These are phyloP conservation scores for Sarcophaga caerulescens DNA, from an alignment of 2,888 invertebrate genomes.

Conservation along the genomic window DNA sequence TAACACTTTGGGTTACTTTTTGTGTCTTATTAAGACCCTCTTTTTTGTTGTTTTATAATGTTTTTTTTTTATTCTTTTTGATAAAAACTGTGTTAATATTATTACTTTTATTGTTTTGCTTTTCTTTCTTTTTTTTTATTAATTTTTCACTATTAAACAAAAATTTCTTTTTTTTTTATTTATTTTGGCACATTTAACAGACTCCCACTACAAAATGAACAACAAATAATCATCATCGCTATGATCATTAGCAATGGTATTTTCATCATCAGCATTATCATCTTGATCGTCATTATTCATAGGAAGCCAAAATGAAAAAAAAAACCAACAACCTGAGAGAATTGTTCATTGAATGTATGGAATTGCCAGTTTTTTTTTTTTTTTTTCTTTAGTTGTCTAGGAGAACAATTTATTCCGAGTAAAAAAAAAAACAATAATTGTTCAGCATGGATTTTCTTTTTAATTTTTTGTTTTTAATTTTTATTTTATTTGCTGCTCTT, in stretches of 20 bases:
- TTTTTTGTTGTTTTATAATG: constrained; percentile 35
- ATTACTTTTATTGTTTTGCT: constrained; percentile 8
- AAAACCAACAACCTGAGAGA: constrained; percentile 55
- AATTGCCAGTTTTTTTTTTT: too few relatives aligned
- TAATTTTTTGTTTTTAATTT: background rate
- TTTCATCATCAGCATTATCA: constrained; percentile 5
- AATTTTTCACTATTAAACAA: background rate
- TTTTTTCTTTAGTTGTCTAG: background rate
- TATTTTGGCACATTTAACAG: constrained; percentile 58
- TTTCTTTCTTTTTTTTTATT: background rate
- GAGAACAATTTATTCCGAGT: background rate
- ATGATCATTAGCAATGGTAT: constrained; percentile 9
- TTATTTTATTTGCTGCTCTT: constrained; percentile 18
- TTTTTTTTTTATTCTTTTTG: constrained; percentile 7
- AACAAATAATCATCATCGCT: constrained; percentile 2
- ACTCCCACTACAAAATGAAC: constrained; percentile 53
- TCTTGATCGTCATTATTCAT: background rate
- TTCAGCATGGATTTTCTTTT: constrained; percentile 6
- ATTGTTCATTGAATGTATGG: constrained; percentile 17
- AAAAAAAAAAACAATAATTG: background rate
- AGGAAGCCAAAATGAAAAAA: too few relatives aligned
- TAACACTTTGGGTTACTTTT: too few relatives aligned
- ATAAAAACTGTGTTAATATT: background rate
- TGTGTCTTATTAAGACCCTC: background rate
- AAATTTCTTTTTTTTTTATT: constrained; percentile 29